phyloP scores from a whole-genome alignment of 2,888 invertebrate genomes.

The Eilema depressum region DNA sequence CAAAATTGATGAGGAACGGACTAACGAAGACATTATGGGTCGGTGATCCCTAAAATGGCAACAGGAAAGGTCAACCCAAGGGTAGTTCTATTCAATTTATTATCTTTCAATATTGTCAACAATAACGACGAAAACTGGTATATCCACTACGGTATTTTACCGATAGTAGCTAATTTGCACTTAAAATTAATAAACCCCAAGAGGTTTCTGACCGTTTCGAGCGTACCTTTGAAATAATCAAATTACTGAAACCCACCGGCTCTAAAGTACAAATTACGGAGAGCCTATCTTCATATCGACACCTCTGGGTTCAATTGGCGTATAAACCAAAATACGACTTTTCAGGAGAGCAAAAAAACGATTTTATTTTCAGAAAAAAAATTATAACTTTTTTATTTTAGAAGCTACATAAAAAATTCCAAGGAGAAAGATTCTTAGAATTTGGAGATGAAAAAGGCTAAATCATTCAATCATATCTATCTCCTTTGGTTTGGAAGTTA shows the following conservation, averaged over 20 bases:
- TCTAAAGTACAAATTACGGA: background rate
- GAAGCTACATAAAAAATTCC: no score
- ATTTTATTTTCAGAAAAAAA: no score
- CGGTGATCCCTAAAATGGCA: background rate
- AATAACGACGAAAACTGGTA: background rate
- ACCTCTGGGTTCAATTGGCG: no score
- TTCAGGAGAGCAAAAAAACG: no score
- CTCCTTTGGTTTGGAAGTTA: no score
- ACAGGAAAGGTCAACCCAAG: background rate
- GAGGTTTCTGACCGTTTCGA: background rate
- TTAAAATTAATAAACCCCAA: background rate
- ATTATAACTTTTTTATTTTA: no score
- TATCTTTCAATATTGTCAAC: background rate
- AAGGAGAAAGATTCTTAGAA: no score
- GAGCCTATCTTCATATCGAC: background rate
- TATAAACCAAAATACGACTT: no score
- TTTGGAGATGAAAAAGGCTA: no score
- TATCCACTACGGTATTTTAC: background rate
- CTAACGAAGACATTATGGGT: background rate
- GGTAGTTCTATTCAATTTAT: background rate
- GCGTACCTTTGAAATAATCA: conserved; percentile 6
- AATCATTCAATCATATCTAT: no score
- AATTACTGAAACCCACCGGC: background rate
- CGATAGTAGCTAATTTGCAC: background rate
- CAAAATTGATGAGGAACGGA: background rate